Percentiles rank a stretch among this genome's conserved stretches.
These are phyloP conservation scores for Linyphia triangularis DNA, from an alignment of 2,888 invertebrate species.

Conservation along the genomic window DNA sequence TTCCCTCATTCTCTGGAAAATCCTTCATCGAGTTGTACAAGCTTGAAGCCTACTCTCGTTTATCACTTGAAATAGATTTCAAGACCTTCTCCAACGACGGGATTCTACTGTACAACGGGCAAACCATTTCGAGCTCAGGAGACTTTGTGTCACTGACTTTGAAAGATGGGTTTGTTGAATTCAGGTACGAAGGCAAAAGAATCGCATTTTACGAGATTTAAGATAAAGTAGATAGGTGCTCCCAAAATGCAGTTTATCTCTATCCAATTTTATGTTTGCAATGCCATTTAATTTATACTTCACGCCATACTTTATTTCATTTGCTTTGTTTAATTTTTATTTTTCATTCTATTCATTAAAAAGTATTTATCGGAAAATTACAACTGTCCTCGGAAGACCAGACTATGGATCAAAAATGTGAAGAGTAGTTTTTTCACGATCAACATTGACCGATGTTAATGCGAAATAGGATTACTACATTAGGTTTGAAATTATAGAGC, in stretches of 20 bases:
- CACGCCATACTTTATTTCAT: background rate
- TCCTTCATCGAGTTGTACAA: slow-evolving; percentile 88
- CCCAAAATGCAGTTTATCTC: background rate
- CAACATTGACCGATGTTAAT: no score
- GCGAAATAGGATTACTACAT: no score
- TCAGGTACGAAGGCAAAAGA: slow-evolving; percentile 74
- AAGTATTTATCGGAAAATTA: no score
- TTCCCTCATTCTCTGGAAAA: slow-evolving; percentile 89
- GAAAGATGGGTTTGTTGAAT: slow-evolving; percentile 85
- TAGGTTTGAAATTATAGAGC: no score
- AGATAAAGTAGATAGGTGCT: background rate
- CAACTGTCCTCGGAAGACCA: no score
- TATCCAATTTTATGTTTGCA: background rate
- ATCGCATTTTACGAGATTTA: background rate
- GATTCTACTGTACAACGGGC: slow-evolving; percentile 91
- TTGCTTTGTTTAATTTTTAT: no score
- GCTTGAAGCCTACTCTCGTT: slow-evolving; percentile 89
- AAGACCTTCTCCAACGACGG: slow-evolving; percentile 90
- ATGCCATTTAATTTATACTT: background rate
- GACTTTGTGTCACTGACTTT: slow-evolving; percentile 92
- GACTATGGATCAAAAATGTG: no score
- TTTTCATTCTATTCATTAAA: no score
- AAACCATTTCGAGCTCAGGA: slow-evolving; percentile 89
- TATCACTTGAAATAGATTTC: slow-evolving; percentile 92
- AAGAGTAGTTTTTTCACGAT: no score